Percentiles rank a stretch among this genome's conserved stretches.
These are phyloP conservation scores for Drosophila quinaria DNA, from an alignment of 2,888 invertebrate species.

Conservation along the genomic window DNA sequence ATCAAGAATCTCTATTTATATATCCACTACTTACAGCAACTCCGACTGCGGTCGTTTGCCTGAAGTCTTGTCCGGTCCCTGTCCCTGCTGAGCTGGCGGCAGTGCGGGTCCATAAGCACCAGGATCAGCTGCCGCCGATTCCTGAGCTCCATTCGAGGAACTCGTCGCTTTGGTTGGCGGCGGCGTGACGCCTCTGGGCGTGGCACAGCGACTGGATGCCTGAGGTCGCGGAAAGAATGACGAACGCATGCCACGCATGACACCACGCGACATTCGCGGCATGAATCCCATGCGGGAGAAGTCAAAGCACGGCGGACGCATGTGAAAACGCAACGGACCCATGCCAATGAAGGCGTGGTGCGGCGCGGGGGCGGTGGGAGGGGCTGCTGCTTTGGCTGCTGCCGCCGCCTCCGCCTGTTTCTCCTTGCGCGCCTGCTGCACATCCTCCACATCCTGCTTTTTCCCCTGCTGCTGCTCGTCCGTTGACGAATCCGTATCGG, in stretches of 20 bases:
- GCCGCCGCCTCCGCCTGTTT: slow-evolving; percentile 73
- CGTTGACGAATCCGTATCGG: slow-evolving; percentile 67
- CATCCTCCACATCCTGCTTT: slow-evolving; percentile 55
- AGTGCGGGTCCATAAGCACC: slow-evolving; percentile 48
- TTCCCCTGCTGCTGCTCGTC: slow-evolving; percentile 54
- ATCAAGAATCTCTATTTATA: not conserved
- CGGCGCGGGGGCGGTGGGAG: slow-evolving; percentile 4
- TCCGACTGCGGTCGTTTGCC: slow-evolving; percentile 51
- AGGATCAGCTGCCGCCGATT: not conserved
- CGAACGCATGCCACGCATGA: slow-evolving; percentile 68
- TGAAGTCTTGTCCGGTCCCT: not conserved
- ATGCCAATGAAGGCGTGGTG: slow-evolving; percentile 53
- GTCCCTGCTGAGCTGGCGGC: slow-evolving; percentile 25
- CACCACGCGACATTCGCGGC: slow-evolving; percentile 67
- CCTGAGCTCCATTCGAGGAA: slow-evolving; percentile 24
- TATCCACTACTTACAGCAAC: slow-evolving; percentile 34
- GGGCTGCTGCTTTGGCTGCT: slow-evolving; percentile 46
- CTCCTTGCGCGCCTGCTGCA: slow-evolving; percentile 69
- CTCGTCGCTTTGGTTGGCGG: not conserved
- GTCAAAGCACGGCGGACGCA: slow-evolving; percentile 62
- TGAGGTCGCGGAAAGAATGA: slow-evolving; percentile 60
- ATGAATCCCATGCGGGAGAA: slow-evolving; percentile 65
- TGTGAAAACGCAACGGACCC: slow-evolving; percentile 60
- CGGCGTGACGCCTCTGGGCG: slow-evolving; percentile 29
- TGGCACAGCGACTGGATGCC: slow-evolving; percentile 25